A percentile compares a stretch with the other conserved stretches of the same genome.
Conservation (phyloP, 2,888 invertebrate genomes). For the Chrysolina haemoptera region DNA sequence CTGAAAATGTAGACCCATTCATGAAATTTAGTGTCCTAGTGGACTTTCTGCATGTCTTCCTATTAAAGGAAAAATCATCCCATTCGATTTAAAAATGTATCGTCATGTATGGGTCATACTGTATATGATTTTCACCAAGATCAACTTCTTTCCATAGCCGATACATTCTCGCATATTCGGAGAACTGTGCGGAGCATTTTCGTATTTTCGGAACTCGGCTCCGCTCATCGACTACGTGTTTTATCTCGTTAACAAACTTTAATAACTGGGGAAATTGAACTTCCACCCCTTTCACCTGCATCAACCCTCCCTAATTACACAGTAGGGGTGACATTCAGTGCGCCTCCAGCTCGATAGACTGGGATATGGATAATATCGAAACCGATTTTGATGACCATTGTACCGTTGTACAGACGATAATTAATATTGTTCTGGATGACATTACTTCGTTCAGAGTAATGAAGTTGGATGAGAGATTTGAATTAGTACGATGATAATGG, state of each 20-base stretch:
- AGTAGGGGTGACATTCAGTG: slow-evolving; percentile 34
- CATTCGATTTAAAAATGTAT: too few species aligned
- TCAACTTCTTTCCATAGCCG: too few species aligned
- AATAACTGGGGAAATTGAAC: slow-evolving; percentile 39
- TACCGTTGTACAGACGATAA: slow-evolving; percentile 7
- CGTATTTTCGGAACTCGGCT: not conserved
- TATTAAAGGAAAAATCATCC: too few species aligned
- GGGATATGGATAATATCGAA: slow-evolving; percentile 29
- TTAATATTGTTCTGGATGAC: not conserved
- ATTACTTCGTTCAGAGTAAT: not conserved
- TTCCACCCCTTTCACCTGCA: slow-evolving; percentile 32
- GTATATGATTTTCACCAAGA: too few species aligned
- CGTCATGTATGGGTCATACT: too few species aligned
- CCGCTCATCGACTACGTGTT: not conserved
- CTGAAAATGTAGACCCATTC: too few species aligned
- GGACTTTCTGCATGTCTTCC: too few species aligned
- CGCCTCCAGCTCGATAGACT: slow-evolving; percentile 30
- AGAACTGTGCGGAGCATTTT: not conserved
- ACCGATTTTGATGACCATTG: slow-evolving; percentile 26
- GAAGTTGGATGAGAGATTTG: not conserved
- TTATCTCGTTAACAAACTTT: slow-evolving; percentile 29
- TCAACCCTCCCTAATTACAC: slow-evolving; percentile 37
- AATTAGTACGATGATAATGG: not conserved
- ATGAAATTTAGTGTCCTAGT: too few species aligned
- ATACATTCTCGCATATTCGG: too few species aligned